phyloP scores from a whole-genome alignment of 2,888 invertebrate species.

The Synanthedon formicaeformis region DNA sequence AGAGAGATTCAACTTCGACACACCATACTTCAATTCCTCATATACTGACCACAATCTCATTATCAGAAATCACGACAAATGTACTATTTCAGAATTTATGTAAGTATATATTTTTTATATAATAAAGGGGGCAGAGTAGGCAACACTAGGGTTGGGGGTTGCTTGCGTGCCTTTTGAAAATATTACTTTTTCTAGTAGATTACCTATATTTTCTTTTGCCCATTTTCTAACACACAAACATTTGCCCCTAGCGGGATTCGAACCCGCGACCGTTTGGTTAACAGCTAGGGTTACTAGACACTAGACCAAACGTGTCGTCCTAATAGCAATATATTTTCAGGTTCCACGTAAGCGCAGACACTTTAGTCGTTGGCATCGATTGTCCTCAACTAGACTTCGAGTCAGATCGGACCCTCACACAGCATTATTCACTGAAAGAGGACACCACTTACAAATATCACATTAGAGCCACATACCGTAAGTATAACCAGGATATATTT shows the following conservation, averaged over 20 bases:
- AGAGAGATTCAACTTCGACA: slow-evolving; percentile 21
- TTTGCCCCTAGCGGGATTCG: too few species aligned
- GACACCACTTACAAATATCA: slow-evolving; percentile 25
- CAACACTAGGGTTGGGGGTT: too few species aligned
- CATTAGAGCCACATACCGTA: slow-evolving; percentile 37
- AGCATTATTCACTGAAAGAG: slow-evolving; percentile 30
- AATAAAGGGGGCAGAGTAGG: too few species aligned
- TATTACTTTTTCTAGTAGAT: too few species aligned
- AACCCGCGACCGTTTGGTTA: too few species aligned
- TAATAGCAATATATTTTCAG: slow-evolving; percentile 17
- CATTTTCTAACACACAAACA: too few species aligned
- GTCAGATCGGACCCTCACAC: slow-evolving; percentile 32
- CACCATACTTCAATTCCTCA: slow-evolving; percentile 42
- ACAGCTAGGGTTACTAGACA: too few species aligned
- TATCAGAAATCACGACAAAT: slow-evolving; percentile 34
- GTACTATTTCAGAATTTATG: slow-evolving; percentile 37
- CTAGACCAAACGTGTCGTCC: too few species aligned
- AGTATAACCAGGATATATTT: slow-evolving; percentile 13
- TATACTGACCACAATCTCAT: slow-evolving; percentile 31
- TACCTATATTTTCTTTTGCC: too few species aligned
- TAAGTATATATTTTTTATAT: neutral
- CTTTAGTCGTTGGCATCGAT: slow-evolving; percentile 27
- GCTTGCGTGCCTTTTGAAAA: too few species aligned
- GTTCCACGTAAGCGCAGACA: slow-evolving; percentile 21
- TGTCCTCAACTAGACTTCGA: slow-evolving; percentile 31